phyloP scores from a whole-genome alignment of 1,140 invertebrate genomes.

The Drosophila varians region DNA sequence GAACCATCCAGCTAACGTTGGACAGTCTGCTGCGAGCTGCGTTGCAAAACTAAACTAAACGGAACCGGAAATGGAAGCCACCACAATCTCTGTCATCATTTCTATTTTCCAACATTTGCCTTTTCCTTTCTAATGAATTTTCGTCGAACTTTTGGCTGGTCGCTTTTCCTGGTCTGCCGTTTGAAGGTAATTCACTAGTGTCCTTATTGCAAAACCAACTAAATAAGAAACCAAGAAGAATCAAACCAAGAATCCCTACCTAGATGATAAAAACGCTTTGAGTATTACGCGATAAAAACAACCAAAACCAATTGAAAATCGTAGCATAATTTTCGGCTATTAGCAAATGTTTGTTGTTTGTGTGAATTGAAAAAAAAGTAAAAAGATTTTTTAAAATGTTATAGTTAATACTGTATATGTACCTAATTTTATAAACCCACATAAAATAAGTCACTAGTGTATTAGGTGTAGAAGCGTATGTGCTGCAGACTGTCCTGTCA shows the following conservation, averaged over 20 bases:
- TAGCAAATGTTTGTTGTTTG: conserved; percentile 62
- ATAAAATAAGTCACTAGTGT: conserved; percentile 33
- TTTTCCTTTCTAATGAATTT: background rate
- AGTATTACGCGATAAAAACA: conserved; percentile 64
- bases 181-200: conserved; percentile 66
- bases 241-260: conserved; percentile 40
- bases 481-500: conserved; percentile 17
- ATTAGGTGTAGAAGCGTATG: conserved; percentile 7
- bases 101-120: conserved; percentile 17
- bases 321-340: conserved; percentile 72
- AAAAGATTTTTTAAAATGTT: conserved; percentile 54
- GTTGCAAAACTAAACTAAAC: conserved; percentile 68
- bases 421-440: conserved; percentile 48
- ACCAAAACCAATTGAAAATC: conserved; percentile 55
- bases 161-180: conserved; percentile 20
- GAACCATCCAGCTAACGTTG: conserved; percentile 62
- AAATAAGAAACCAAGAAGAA: conserved; percentile 40
- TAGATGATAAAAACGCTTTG: conserved; percentile 45
- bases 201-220: conserved; percentile 61
- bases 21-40: conserved; percentile 72
- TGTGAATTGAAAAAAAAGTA: conserved; percentile 21
- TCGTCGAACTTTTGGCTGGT: conserved; percentile 16
- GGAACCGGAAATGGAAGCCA: conserved; percentile 24
- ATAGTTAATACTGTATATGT: conserved; percentile 47
- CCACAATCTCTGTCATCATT: conserved; percentile 14